Base-by-base conservation (phyloP, 2,113 vertebrate species). In the Sylvietta virens region DNA sequence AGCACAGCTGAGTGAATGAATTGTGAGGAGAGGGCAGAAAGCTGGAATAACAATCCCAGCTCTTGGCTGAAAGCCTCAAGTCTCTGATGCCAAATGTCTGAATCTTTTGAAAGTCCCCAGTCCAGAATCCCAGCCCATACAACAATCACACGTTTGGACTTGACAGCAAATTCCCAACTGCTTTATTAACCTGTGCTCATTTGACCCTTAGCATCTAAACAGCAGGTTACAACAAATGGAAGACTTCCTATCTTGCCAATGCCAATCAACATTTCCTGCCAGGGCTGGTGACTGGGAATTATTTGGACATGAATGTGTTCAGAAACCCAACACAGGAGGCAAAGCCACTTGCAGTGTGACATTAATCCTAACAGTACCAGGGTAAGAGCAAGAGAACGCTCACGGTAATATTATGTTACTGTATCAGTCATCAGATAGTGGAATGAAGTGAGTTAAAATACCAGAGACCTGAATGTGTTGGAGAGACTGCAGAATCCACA, bases 1-100 rank as follows among this genome's bases (percentile, higher is more conserved):
- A 74, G 47, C 0, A 4, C 16, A 78, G 42, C 23, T 42, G 44
- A 88, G 28, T 31, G 39, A 74, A 60, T 6, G 16, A 62, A 67
- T 15, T 3, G 0, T 11, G 33, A 53, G 1, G 0, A 56, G 13
- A 64, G 11, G 35, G 26, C 0, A 1, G 42, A 66, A 81, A 81
- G 26, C 45, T 92, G 54, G 20, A 88, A 57, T 60, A 69, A 81
- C 15, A 76, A 40, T 3, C 11, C 2, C 2, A 67, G 7, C 27
- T 61, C 15, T 3, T 85, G 90, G 30, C 73, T 13, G 3, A 51
- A 74, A 64, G 5, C 31, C 44, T 45, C 37, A 56, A 27, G 42
- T 40, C 15, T 76, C 53, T 81, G 73, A 74, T 58, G 24, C 22
- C 48, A 74, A 79, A 79, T 33, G 3, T 27, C 73, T 84, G 47